Base-by-base conservation (phyloP, 2,113 vertebrate species). In the Corythoichthys intestinalis region DNA sequence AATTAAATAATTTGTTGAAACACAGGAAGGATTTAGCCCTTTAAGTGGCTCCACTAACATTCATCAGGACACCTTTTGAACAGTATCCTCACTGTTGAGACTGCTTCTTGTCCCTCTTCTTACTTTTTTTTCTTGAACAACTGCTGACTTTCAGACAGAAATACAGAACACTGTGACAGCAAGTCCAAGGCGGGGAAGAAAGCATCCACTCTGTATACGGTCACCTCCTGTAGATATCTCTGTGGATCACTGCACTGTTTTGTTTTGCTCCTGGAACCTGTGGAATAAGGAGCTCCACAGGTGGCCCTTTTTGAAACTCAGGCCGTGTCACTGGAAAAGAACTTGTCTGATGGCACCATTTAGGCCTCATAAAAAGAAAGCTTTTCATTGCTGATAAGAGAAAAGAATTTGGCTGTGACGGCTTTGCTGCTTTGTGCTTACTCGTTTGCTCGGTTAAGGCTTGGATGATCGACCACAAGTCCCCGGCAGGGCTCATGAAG, bases 21-120 rank as follows among this genome's bases (percentile, higher is more conserved):
- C 48, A 76, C 34, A 59, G 80, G 78, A 71, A 73, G 76, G 78
- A 80, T 44, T 71, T 88, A 86, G 78, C 86, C 80, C 80, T 84
- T 77, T 49, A 84, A 83, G 79, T 68, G 73, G 73, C 81, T 82
- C 78, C 74, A 85, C 54, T 75, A 50, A 10, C 50, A 80, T 85
- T 89, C 76, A 83, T 69, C 61, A 62, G 41, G 68, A 74, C 77
- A 69, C 80, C 66, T 75, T 85, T 76, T 82, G 49, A 89, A 92
- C 86, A 90, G 77, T 80, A 77, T 50, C 54, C 81, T 83, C 77
- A 70, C 80, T 88, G 85, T 90, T 70, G 20, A 73, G 73, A 65
- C 15, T 28, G 39, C 48, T 76, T 65, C 38, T 66, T 75, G 9
- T 7, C 6, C 8, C 11, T 56, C 11, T 57, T 11, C 4, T 57